Evolutionary conservation across 1,140 invertebrate genomes (phyloP).

Genomic region (Melitaea cinxia): DNA sequence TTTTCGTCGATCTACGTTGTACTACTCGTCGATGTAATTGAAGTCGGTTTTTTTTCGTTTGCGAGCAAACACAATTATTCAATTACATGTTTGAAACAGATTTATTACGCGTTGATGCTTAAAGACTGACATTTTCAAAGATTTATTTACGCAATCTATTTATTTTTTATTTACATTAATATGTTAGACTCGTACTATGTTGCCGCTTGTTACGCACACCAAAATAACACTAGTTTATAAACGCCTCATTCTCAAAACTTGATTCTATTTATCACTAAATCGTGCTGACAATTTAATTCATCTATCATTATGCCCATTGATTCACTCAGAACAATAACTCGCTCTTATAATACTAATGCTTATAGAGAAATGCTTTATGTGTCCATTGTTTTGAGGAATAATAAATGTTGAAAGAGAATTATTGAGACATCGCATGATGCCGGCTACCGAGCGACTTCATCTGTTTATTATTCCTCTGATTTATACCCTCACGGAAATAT

Average conservation of each 20-base stretch:
- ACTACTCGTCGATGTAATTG: too few relatives aligned
- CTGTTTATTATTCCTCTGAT: constrained; percentile 17
- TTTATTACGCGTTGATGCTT: too few relatives aligned
- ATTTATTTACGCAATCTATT: too few relatives aligned
- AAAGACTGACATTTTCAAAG: too few relatives aligned
- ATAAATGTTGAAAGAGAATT: constrained; percentile 63
- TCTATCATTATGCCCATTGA: constrained; percentile 44
- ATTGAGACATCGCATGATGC: constrained; percentile 40
- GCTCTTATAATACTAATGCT: constrained; percentile 70
- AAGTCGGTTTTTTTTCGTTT: too few relatives aligned
- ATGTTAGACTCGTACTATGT: too few relatives aligned
- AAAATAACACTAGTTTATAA: constrained; percentile 8
- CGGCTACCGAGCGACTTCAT: constrained; percentile 20
- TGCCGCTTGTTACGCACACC: too few relatives aligned
- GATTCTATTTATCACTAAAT: constrained; percentile 24
- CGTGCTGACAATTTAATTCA: constrained; percentile 44
- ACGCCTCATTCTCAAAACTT: constrained; percentile 1
- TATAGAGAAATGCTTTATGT: constrained; percentile 73
- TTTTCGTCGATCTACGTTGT: too few relatives aligned
- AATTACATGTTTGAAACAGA: too few relatives aligned
- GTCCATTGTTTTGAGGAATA: constrained; percentile 72
- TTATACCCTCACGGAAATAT: constrained; percentile 6
- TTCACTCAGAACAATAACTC: constrained; percentile 48
- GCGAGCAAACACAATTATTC: too few relatives aligned
- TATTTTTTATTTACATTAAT: too few relatives aligned